Conservation (phyloP, 2,888 invertebrate species). For the Ophion costatus region DNA sequence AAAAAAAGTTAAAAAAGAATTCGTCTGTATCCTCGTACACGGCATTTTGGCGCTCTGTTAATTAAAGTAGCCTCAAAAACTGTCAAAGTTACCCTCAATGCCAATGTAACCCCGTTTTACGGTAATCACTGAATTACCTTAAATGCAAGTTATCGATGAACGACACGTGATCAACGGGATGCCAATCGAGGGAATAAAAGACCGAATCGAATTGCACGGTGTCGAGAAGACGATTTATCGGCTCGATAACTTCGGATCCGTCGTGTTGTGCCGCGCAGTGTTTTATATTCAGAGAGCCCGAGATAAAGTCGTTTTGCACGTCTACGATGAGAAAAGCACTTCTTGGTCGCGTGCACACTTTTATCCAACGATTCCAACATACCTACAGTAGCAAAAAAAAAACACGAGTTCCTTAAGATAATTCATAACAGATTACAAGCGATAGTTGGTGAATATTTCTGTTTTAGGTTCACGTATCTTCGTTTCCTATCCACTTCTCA, state of each 20-base stretch:
- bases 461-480: too few relatives aligned
- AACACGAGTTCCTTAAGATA: not conserved
- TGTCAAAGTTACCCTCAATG: too few relatives aligned
- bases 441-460: not conserved
- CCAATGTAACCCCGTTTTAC: too few relatives aligned
- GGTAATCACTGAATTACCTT: conserved; percentile 72
- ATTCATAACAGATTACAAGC: not conserved
- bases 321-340: conserved; percentile 97
- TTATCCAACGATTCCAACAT: conserved; percentile 96
- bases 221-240: conserved; percentile 94
- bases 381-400: conserved; percentile 82
- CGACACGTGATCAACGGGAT: conserved; percentile 97
- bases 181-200: conserved; percentile 98
- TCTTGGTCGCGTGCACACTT: conserved; percentile 90
- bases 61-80: too few relatives aligned
- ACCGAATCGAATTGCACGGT: conserved; percentile 93
- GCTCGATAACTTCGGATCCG: conserved; percentile 95
- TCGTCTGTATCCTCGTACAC: too few relatives aligned
- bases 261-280: conserved; percentile 96
- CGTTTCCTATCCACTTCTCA: too few relatives aligned
- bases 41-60: too few relatives aligned
- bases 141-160: conserved; percentile 95
- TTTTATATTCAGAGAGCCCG: conserved; percentile 96
- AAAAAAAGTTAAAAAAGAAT: too few relatives aligned
- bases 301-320: conserved; percentile 99